phyloP scores from a whole-genome alignment of 2,113 vertebrate species.

The Mohoua ochrocephala region DNA sequence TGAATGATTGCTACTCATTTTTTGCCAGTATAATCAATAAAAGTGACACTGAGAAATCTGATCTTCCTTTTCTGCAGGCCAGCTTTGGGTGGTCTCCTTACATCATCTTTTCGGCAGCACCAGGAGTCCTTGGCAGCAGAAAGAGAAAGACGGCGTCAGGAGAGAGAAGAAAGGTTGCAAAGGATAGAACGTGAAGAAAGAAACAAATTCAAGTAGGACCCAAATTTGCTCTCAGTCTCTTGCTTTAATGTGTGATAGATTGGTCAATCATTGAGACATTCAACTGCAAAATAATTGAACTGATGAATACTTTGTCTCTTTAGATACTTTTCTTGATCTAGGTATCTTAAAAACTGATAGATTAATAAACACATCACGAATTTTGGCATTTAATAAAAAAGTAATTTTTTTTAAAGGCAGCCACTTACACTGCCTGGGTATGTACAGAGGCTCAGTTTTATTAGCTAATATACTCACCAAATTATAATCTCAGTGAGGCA shows the following conservation, averaged over 20 bases:
- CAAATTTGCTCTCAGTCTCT: neutral
- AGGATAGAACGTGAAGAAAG: constrained; percentile 94
- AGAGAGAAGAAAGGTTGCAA: constrained; percentile 94
- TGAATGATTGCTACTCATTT: neutral
- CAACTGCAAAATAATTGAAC: neutral
- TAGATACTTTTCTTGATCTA: neutral
- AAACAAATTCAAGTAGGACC: constrained; percentile 88
- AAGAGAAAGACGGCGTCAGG: constrained; percentile 85
- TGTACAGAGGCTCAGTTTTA: neutral
- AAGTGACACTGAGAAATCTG: constrained; percentile 27
- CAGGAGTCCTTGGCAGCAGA: constrained; percentile 92
- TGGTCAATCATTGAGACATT: neutral
- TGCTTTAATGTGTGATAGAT: neutral
- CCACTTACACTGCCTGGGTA: neutral
- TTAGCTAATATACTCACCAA: neutral
- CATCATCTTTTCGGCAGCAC: constrained; percentile 92
- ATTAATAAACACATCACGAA: neutral
- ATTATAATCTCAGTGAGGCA: neutral
- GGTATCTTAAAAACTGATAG: neutral
- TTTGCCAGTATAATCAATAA: constrained; percentile 48
- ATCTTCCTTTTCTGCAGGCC: constrained; percentile 70
- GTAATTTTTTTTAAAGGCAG: neutral
- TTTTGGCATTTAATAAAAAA: neutral
- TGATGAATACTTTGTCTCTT: neutral
- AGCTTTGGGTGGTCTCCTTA: constrained; percentile 82